Evolutionary conservation across 2,888 invertebrate genomes (phyloP).

Genomic region (Drosophila merina): DNA sequence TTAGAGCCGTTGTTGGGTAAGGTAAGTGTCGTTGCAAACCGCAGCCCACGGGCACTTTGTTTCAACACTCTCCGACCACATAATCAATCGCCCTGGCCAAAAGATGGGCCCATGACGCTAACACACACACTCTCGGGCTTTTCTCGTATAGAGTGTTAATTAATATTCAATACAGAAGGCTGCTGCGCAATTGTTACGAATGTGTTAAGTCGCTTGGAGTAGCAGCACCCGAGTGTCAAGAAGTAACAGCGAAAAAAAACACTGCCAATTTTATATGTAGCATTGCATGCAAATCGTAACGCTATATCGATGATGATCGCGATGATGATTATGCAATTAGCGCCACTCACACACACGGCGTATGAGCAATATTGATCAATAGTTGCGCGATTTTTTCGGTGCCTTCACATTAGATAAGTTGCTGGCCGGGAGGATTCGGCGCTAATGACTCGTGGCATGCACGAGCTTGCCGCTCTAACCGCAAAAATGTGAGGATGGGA

Average conservation of each 20-base stretch:
- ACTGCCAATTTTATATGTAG: conserved; percentile 7
- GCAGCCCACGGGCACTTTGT: conserved; percentile 19
- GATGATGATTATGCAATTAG: conserved; percentile 69
- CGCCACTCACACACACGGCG: conserved; percentile 38
- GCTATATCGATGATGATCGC: conserved; percentile 8
- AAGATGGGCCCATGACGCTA: conserved; percentile 31
- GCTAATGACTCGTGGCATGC: conserved; percentile 53
- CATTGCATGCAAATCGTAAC: conserved; percentile 65
- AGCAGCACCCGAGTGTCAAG: conserved; percentile 54
- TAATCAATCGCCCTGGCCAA: conserved; percentile 53
- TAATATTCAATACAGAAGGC: conserved; percentile 71
- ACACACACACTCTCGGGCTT: conserved; percentile 4
- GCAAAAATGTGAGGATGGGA: background rate
- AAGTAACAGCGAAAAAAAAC: conserved; percentile 47
- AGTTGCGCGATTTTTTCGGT: background rate
- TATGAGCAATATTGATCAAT: conserved; percentile 49
- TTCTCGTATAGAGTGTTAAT: conserved; percentile 50
- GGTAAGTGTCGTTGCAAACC: conserved; percentile 72
- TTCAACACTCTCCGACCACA: conserved; percentile 37
- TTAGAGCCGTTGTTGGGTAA: conserved; percentile 65
- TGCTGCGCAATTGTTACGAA: conserved; percentile 77
- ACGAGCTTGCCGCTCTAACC: conserved; percentile 5
- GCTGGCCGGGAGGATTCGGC: conserved; percentile 19
- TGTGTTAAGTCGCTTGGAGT: conserved; percentile 64
- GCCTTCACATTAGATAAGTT: conserved; percentile 51